A percentile compares a stretch with the other conserved stretches of the same genome.
Evolutionary conservation across 1,140 invertebrate genomes (phyloP).

Genomic region (Heterodera carotae): DNA sequence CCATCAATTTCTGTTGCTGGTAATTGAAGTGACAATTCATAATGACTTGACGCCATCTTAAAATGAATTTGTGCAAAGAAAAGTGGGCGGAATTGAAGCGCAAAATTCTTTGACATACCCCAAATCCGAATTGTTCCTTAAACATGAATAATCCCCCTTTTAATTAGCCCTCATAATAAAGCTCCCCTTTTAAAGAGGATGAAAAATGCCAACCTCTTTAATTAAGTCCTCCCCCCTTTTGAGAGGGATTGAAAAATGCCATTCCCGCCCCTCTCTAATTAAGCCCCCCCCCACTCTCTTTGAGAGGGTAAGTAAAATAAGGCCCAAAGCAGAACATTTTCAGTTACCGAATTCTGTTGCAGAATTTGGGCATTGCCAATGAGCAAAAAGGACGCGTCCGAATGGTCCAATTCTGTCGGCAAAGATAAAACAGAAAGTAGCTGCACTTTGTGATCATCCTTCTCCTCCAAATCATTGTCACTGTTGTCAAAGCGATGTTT

Average conservation of each 20-base stretch:
- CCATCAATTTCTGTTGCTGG: background rate
- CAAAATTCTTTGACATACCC: no score
- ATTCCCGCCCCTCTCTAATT: no score
- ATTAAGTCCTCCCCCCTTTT: no score
- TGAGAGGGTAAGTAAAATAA: no score
- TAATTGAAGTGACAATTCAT: background rate
- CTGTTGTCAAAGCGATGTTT: background rate
- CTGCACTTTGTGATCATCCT: background rate
- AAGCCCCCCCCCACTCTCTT: no score
- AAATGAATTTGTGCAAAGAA: background rate
- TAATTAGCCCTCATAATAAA: no score
- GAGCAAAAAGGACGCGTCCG: background rate
- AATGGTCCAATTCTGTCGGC: slow-evolving; percentile 8
- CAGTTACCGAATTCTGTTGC: background rate
- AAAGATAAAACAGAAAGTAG: slow-evolving; percentile 22
- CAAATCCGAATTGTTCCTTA: no score
- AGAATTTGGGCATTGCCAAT: slow-evolving; percentile 9
- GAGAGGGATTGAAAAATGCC: no score
- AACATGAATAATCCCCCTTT: no score
- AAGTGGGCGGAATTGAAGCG: no score
- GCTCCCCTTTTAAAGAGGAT: no score
- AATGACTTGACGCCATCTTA: background rate
- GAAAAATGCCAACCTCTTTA: no score
- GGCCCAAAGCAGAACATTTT: background rate
- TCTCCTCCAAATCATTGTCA: background rate